Base-by-base conservation (phyloP, 2,888 invertebrate species). In the Diarsia rubi region DNA sequence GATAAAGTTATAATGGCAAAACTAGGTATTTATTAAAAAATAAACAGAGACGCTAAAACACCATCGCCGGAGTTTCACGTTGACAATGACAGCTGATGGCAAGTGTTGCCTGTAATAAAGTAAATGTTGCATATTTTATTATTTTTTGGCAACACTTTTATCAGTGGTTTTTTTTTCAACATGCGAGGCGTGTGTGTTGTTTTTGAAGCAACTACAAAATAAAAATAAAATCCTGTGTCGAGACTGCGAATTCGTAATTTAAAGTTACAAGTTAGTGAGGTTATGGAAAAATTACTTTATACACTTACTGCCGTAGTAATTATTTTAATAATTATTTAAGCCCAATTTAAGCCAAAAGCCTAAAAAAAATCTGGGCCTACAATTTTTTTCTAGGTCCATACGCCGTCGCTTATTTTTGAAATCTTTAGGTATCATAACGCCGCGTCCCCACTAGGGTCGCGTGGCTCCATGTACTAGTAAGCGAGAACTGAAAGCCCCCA, bases 11-110 rank as follows among this genome's bases (percentile, higher is more conserved):
- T 49, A n/a, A 37, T 16, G 21, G 12, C 62, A 8, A 79, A 73
- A 75, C 21, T 54, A n/a, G n/a, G n/a, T n/a, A 69, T 70, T 64
- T 62, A 69, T 66, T 79, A 60, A 54, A 54, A 73, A 77, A 79
- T 75, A 81, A 69, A 75, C 65, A 74, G 52, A 60, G 82, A 86
- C 78, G 78, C 88, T 88, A 89, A 71, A 73, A 67, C 88, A 76
- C 69, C 91, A 88, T 89, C 82, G 83, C 89, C 86, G 78, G 64
- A 70, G 52, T 63, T 73, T 78, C 62, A 73, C 82, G 54, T 82
- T 81, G 81, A 77, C 87, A 66, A 79, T 69, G 65, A 59, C 73
- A 63, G 31, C 1, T 21, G 52, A 9, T 1, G 2, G 37, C n/a
- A 11, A 77, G 63, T 75, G 69, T 57, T 79, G 66, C 73, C 19